Conservation (phyloP, 2,888 invertebrate species). For the Drosophila rellima region DNA sequence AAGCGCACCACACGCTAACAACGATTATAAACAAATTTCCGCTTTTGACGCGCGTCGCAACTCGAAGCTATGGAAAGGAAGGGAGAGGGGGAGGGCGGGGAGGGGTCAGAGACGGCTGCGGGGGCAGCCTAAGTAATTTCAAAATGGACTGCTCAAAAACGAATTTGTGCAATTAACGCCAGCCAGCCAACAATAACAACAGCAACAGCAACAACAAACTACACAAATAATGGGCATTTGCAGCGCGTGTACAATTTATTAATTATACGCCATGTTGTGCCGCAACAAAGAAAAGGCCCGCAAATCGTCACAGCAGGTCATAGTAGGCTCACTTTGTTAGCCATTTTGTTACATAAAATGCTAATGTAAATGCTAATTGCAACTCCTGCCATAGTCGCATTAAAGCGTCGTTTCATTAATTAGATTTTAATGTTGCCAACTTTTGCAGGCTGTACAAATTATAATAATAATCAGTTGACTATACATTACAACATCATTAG, state of each 20-base stretch:
- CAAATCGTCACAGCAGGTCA: constrained; percentile 9
- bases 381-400: constrained; percentile 5
- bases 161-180: constrained; percentile 80
- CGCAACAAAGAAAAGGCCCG: constrained; percentile 10
- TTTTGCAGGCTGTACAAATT: constrained; percentile 18
- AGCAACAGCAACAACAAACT: constrained; percentile 22
- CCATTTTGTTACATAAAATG: constrained; percentile 57
- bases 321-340: constrained; percentile 26
- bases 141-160: constrained; percentile 73
- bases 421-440: constrained; percentile 70
- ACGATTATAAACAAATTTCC: constrained; percentile 82
- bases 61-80: constrained; percentile 4
- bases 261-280: constrained; percentile 79
- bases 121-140: constrained; percentile 60
- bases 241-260: constrained; percentile 74
- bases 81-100: background rate
- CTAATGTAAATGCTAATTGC: constrained; percentile 63
- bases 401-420: constrained; percentile 52
- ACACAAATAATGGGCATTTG: constrained; percentile 56
- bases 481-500: constrained; percentile 72
- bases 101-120: background rate
- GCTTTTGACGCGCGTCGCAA: constrained; percentile 75
- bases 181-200: constrained; percentile 27
- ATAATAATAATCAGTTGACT: constrained; percentile 41
- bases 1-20: constrained; percentile 65